Percentiles rank a stretch among this genome's conserved stretches.
These are phyloP conservation scores for Vidua chalybeata DNA, from an alignment of 2,113 vertebrate species.

Conservation along the genomic window DNA sequence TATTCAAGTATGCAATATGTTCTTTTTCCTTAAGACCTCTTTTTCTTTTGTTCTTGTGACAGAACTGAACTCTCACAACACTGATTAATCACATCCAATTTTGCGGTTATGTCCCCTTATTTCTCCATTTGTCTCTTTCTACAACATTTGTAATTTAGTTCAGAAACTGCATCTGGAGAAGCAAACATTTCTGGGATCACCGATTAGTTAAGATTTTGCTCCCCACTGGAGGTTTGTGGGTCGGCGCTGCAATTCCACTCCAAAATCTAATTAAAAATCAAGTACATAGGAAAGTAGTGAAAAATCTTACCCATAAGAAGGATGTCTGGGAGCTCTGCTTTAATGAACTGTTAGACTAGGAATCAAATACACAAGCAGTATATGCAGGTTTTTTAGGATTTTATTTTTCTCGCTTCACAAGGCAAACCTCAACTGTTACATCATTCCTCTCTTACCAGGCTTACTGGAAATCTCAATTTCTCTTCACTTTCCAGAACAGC, in stretches of 20 bases:
- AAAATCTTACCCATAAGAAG: slow-evolving; percentile 28
- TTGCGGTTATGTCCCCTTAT: not conserved
- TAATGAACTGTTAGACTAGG: slow-evolving; percentile 49
- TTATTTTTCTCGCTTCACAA: not conserved
- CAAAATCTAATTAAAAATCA: slow-evolving; percentile 52
- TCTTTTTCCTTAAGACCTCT: not conserved
- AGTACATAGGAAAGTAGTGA: not conserved
- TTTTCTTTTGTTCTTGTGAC: not conserved
- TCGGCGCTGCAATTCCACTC: not conserved
- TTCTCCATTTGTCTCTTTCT: slow-evolving; percentile 1
- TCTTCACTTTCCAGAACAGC: not conserved
- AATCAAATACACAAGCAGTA: slow-evolving; percentile 6
- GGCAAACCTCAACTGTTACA: not conserved
- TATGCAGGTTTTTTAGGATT: not conserved
- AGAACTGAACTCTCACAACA: not conserved
- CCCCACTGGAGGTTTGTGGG: slow-evolving; percentile 15
- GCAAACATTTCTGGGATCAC: slow-evolving; percentile 5
- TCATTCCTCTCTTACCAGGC: not conserved
- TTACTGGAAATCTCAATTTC: slow-evolving; percentile 14
- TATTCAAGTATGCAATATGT: not conserved
- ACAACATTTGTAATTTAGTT: not conserved
- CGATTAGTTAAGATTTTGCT: slow-evolving; percentile 47
- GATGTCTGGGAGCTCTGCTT: slow-evolving; percentile 25
- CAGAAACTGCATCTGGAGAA: slow-evolving; percentile 39
- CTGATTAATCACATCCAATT: not conserved